A percentile compares a stretch with the other conserved stretches of the same genome.
phyloP scores from a whole-genome alignment of 2,888 invertebrate species.

The Thera obeliscata region DNA sequence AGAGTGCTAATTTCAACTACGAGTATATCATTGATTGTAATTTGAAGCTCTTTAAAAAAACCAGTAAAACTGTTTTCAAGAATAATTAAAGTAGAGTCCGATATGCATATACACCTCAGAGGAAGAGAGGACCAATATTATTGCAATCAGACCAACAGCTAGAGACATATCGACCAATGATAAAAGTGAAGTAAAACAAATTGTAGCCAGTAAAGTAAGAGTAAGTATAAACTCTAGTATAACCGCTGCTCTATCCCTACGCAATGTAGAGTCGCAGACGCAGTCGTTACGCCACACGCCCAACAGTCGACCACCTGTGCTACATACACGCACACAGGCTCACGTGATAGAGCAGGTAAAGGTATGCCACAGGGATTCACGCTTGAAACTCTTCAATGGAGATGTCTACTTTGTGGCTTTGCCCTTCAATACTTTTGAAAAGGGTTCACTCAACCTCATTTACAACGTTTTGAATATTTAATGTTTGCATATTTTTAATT shows the following conservation, averaged over 20 bases:
- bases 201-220: background rate
- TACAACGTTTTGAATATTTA: background rate
- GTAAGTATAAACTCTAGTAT: conserved; percentile 52
- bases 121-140: background rate
- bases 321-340: conserved; percentile 47
- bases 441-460: background rate
- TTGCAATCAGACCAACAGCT: background rate
- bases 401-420: conserved; percentile 1
- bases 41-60: background rate
- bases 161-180: background rate
- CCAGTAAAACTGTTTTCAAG: background rate
- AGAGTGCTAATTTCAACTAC: background rate
- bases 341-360: conserved; percentile 45
- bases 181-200: background rate
- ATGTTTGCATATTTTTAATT: too few relatives aligned
- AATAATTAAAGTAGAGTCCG: too few relatives aligned
- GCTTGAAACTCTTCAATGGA: conserved; percentile 13
- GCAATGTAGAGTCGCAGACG: conserved; percentile 68
- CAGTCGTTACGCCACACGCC: conserved; percentile 74
- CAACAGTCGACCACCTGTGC: conserved; percentile 57
- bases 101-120: too few relatives aligned
- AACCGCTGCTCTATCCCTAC: conserved; percentile 57
- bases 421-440: conserved; percentile 2
- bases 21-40: background rate
- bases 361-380: conserved; percentile 59